Percentiles rank a stretch among this genome's conserved stretches.
These are phyloP conservation scores for Griposia aprilina DNA, from an alignment of 2,888 invertebrate species.

Conservation along the genomic window DNA sequence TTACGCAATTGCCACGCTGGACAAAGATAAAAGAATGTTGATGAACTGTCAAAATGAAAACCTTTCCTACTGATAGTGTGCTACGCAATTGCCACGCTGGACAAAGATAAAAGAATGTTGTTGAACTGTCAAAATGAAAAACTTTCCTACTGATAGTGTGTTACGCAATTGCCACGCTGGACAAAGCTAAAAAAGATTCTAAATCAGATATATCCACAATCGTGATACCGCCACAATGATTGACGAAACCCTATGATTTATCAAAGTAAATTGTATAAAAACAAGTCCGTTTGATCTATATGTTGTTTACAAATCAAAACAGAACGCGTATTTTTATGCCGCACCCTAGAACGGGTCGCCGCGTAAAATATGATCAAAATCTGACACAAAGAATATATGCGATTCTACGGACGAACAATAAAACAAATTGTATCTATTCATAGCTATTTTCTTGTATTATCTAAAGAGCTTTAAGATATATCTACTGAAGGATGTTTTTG, in stretches of 20 bases:
- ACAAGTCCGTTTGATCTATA: conserved; percentile 74
- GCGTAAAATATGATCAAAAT: conserved; percentile 80
- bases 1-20: too few relatives aligned
- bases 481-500: conserved; percentile 24
- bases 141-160: too few relatives aligned
- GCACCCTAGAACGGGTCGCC: conserved; percentile 71
- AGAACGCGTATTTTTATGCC: conserved; percentile 77
- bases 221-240: conserved; percentile 18
- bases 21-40: not conserved
- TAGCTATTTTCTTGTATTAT: conserved; percentile 52
- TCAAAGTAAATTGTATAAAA: conserved; percentile 73
- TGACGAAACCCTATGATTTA: conserved; percentile 65
- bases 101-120: not conserved
- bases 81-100: too few relatives aligned
- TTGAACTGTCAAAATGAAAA: too few relatives aligned
- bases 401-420: conserved; percentile 72
- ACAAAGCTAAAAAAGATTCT: not conserved
- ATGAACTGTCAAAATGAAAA: too few relatives aligned
- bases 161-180: too few relatives aligned
- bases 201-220: conserved; percentile 12
- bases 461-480: conserved; percentile 50
- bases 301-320: conserved; percentile 77
- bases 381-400: conserved; percentile 75
- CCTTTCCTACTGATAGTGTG: too few relatives aligned
- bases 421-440: conserved; percentile 71